Evolutionary conservation across 1,140 invertebrate genomes (phyloP).

Genomic region (Drosophila mauritiana): DNA sequence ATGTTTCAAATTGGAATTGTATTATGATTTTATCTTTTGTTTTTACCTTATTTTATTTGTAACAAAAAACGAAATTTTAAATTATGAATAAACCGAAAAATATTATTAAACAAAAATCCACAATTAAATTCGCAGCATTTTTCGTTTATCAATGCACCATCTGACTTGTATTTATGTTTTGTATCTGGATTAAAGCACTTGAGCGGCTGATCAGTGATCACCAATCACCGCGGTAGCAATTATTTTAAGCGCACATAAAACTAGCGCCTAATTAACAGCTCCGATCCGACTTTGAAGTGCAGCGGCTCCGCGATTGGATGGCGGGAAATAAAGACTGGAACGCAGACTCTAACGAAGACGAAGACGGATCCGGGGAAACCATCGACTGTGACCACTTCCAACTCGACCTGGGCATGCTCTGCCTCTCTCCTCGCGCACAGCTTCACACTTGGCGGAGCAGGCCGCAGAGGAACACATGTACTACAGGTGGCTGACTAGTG

Average conservation of each 20-base stretch:
- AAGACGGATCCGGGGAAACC: constrained; percentile 28
- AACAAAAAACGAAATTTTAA: constrained; percentile 50
- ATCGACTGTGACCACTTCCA: constrained; percentile 30
- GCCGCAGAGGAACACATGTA: constrained; percentile 22
- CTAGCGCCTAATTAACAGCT: constrained; percentile 73
- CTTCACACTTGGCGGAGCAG: constrained; percentile 31
- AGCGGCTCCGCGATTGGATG: constrained; percentile 43
- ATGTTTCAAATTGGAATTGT: constrained; percentile 54
- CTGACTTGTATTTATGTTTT: constrained; percentile 34
- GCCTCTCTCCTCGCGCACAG: constrained; percentile 4
- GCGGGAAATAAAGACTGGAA: constrained; percentile 6
- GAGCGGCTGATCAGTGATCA: constrained; percentile 49
- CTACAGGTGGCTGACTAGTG: constrained; percentile 5
- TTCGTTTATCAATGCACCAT: constrained; percentile 52
- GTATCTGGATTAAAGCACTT: constrained; percentile 33
- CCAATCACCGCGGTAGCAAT: constrained; percentile 63
- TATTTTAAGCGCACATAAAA: constrained; percentile 72
- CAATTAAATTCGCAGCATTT: constrained; percentile 27
- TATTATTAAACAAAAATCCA: constrained; percentile 34
- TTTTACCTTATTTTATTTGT: constrained; percentile 56
- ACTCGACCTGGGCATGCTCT: constrained; percentile 39
- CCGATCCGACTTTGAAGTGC: constrained; percentile 61
- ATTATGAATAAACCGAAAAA: constrained; percentile 68
- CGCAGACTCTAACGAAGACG: constrained; percentile 1
- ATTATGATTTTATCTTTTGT: constrained; percentile 49